A percentile compares a stretch with the other conserved stretches of the same genome.
phyloP scores from a whole-genome alignment of 2,888 invertebrate genomes.

The Monochamus alternatus region DNA sequence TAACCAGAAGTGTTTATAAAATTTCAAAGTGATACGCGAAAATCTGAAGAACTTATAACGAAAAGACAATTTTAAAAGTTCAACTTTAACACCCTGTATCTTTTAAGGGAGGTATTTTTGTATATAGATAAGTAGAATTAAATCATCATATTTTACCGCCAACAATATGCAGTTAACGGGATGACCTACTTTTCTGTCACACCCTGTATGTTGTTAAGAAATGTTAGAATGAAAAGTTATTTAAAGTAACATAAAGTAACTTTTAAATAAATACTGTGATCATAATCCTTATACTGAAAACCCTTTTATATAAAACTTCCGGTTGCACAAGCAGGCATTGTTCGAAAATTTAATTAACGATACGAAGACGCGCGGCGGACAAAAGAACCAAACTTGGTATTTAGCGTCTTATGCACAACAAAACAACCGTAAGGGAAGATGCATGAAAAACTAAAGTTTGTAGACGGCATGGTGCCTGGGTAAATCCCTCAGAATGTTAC shows the following conservation, averaged over 20 bases:
- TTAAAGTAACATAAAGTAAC: neutral
- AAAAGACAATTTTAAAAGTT: too few species aligned
- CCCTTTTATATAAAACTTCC: conserved; percentile 17
- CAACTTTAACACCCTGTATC: too few species aligned
- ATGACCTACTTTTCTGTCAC: too few species aligned
- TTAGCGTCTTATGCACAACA: conserved; percentile 16
- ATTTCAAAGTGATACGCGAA: too few species aligned
- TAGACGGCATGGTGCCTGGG: conserved; percentile 49
- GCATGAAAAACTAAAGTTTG: conserved; percentile 30
- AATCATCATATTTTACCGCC: too few species aligned
- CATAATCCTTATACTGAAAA: conserved; percentile 3
- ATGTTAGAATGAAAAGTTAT: too few species aligned
- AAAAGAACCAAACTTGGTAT: conserved; percentile 9
- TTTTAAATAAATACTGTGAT: neutral
- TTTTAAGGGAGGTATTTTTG: too few species aligned
- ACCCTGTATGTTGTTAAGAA: too few species aligned
- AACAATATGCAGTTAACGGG: too few species aligned
- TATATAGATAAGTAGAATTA: too few species aligned
- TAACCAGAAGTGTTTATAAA: too few species aligned
- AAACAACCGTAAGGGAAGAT: conserved; percentile 18
- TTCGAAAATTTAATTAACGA: conserved; percentile 29
- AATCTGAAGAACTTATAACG: too few species aligned
- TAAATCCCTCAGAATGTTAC: conserved; percentile 34
- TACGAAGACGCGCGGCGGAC: conserved; percentile 2
- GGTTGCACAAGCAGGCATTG: conserved; percentile 9